Conservation (phyloP, 2,113 vertebrate genomes). For the Emydura subglobosa region DNA sequence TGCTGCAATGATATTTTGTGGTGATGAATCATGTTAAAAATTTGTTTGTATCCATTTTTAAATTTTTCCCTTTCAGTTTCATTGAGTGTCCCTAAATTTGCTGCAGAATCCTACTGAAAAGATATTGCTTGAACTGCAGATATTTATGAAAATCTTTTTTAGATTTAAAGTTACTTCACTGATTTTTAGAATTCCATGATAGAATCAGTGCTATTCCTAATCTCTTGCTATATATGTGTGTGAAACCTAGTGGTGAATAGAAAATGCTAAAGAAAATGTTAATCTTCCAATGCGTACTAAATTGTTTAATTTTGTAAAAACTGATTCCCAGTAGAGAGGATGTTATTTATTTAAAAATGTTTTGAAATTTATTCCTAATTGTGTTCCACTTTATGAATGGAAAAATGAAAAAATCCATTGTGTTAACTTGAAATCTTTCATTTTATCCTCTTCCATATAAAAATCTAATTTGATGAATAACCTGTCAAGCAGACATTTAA, state of each 20-base stretch:
- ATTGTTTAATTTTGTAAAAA: neutral
- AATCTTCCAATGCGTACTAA: neutral
- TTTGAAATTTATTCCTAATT: neutral
- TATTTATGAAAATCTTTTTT: neutral
- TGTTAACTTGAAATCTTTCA: neutral
- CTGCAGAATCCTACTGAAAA: neutral
- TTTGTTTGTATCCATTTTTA: neutral
- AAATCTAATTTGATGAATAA: constrained; percentile 27
- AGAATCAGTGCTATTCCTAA: neutral
- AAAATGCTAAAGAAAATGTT: neutral
- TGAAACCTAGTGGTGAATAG: neutral
- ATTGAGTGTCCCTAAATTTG: neutral
- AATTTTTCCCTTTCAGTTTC: neutral
- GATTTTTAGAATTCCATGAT: neutral
- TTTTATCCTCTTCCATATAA: neutral
- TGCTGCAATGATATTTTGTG: neutral
- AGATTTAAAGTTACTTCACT: neutral
- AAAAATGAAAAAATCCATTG: neutral
- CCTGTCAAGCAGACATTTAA: neutral
- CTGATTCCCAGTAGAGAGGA: neutral
- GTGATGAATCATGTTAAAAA: neutral
- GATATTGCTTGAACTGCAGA: neutral
- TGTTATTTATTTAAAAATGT: neutral
- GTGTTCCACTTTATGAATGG: neutral
- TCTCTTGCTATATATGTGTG: neutral